phyloP scores from a whole-genome alignment of 2,888 invertebrate species.

The Lycaena phlaeas region DNA sequence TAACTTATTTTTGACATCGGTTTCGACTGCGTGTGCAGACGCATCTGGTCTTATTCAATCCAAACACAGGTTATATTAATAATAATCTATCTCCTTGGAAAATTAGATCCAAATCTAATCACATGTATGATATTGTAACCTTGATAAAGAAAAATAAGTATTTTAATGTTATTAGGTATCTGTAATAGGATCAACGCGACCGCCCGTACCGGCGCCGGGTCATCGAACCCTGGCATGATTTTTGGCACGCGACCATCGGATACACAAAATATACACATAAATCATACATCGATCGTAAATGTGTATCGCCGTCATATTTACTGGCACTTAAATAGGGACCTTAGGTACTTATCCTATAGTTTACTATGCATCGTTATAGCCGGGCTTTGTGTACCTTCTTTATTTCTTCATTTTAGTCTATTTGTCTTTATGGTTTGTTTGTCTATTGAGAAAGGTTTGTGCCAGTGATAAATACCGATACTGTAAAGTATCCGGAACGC shows the following conservation, averaged over 20 bases:
- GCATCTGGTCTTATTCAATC: too few species aligned
- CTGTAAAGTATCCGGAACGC: too few species aligned
- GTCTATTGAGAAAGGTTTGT: too few species aligned
- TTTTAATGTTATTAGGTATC: neutral
- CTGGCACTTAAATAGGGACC: neutral
- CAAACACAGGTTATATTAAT: too few species aligned
- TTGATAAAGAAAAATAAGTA: neutral
- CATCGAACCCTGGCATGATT: conserved; percentile 20
- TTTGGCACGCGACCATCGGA: conserved; percentile 22
- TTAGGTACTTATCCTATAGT: too few species aligned
- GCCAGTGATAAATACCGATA: too few species aligned
- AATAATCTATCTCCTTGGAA: neutral
- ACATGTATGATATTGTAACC: neutral
- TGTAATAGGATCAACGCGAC: neutral
- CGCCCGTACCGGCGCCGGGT: conserved; percentile 11
- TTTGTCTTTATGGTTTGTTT: too few species aligned
- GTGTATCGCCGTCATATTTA: neutral
- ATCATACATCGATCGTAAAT: conserved; percentile 1
- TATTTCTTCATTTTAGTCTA: too few species aligned
- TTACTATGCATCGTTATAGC: too few species aligned
- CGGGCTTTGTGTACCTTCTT: too few species aligned
- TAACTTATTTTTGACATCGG: too few species aligned
- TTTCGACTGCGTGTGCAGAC: too few species aligned
- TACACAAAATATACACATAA: neutral
- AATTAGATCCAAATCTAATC: neutral